Percentiles rank a stretch among this genome's conserved stretches.
Conservation (phyloP, 2,113 vertebrate genomes). For the Naja naja region DNA sequence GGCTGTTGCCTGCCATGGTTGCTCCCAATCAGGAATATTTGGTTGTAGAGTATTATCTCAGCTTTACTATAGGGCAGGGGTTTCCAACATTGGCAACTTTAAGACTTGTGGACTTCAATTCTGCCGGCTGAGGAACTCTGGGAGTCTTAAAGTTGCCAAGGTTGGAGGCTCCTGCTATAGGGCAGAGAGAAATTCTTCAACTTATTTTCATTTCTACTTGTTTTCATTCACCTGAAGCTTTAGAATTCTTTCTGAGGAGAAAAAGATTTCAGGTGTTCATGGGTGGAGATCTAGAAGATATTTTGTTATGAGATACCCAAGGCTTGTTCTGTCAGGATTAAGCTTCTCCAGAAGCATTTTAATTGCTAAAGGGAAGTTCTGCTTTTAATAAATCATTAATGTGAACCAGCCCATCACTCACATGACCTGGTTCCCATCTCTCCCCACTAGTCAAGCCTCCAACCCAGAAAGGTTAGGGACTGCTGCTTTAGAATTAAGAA, state of each 20-base stretch:
- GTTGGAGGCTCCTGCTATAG: not conserved
- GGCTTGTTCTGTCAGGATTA: not conserved
- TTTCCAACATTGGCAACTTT: no score
- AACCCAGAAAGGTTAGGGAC: no score
- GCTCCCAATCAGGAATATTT: not conserved
- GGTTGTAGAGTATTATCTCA: not conserved
- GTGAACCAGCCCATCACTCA: no score
- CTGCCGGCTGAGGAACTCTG: no score
- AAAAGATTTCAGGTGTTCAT: not conserved
- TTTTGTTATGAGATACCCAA: not conserved
- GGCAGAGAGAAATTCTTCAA: not conserved
- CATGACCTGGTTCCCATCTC: no score
- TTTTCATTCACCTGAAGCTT: not conserved
- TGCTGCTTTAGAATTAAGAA: not conserved
- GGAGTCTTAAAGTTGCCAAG: no score
- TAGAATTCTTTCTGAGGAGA: not conserved
- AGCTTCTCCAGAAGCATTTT: not conserved
- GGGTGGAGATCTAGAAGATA: not conserved
- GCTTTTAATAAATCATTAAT: not conserved
- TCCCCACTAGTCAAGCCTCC: no score
- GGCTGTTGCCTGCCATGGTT: not conserved
- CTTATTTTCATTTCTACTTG: not conserved
- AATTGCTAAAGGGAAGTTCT: not conserved
- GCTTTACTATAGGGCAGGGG: not conserved
- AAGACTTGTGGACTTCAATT: no score